These are phyloP conservation scores for Eupsilia transversa DNA, from an alignment of 2,888 invertebrate species.

Conservation along the genomic window DNA sequence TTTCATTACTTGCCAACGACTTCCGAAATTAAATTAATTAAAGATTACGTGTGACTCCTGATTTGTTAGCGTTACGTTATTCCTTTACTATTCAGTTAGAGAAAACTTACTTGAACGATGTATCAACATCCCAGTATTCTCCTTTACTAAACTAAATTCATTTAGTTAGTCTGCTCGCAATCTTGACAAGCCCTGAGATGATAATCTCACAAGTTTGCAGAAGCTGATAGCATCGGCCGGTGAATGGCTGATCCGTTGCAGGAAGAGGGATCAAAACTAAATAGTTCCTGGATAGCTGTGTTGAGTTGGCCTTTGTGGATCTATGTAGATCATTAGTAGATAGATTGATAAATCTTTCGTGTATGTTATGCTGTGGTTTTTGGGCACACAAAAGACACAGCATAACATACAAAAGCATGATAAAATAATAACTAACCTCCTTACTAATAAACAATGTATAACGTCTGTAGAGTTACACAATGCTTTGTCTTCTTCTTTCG, in stretches of 20 bases:
- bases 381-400: too few species aligned
- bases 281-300: background rate
- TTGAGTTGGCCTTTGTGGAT: background rate
- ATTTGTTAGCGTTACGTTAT: too few species aligned
- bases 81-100: background rate
- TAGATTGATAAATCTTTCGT: too few species aligned
- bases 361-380: too few species aligned
- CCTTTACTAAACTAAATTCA: conserved; percentile 15
- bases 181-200: conserved; percentile 11
- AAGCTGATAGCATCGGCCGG: conserved; percentile 21
- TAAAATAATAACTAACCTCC: too few species aligned
- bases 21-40: too few species aligned
- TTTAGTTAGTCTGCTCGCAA: background rate
- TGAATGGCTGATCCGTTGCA: conserved; percentile 23
- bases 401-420: too few species aligned
- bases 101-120: background rate
- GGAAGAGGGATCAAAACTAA: background rate
- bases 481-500: too few species aligned
- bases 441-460: too few species aligned
- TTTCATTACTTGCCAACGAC: too few species aligned
- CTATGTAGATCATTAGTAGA: conserved; percentile 7
- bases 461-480: too few species aligned
- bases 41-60: too few species aligned
- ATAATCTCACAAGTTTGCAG: conserved; percentile 28
- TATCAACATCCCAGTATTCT: background rate